A percentile compares a stretch with the other conserved stretches of the same genome.
phyloP scores from a whole-genome alignment of 1,140 invertebrate genomes.

The Anadara kagoshimensis region DNA sequence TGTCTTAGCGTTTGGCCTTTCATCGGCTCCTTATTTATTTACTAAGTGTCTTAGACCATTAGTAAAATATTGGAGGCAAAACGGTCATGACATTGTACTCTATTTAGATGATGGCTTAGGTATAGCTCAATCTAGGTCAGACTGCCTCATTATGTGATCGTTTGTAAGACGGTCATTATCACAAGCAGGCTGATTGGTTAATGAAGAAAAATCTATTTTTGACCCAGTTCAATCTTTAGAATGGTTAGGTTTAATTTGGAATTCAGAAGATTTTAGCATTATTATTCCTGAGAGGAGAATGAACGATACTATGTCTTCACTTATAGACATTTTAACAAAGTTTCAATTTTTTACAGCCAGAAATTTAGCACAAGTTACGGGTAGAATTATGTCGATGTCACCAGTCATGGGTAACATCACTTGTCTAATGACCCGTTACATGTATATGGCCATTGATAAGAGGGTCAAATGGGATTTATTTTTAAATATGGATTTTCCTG shows the following conservation, averaged over 20 bases:
- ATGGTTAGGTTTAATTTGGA: slow-evolving; percentile 15
- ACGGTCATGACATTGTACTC: slow-evolving; percentile 13
- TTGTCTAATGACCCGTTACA: too few relatives aligned
- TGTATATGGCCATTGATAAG: too few relatives aligned
- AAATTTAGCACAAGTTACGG: too few relatives aligned
- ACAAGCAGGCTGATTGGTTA: slow-evolving; percentile 7
- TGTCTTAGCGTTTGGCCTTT: slow-evolving; percentile 14
- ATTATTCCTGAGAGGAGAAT: too few relatives aligned
- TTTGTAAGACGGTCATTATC: slow-evolving; percentile 18
- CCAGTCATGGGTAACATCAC: too few relatives aligned
- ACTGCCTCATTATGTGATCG: slow-evolving; percentile 8
- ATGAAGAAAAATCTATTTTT: slow-evolving; percentile 22
- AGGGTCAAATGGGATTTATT: too few relatives aligned
- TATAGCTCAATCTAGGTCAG: not conserved
- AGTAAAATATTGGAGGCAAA: slow-evolving; percentile 13
- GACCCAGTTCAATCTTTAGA: not conserved
- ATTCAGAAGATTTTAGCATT: too few relatives aligned
- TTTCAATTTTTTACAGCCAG: too few relatives aligned
- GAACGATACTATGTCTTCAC: too few relatives aligned
- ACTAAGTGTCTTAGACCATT: slow-evolving; percentile 27
- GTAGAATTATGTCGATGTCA: too few relatives aligned
- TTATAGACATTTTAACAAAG: too few relatives aligned
- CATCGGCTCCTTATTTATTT: slow-evolving; percentile 20
- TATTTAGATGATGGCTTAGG: slow-evolving; percentile 24
- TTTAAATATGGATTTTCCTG: too few relatives aligned